phyloP scores from a whole-genome alignment of 1,140 invertebrate species.

The Himalopsyche phryganea region DNA sequence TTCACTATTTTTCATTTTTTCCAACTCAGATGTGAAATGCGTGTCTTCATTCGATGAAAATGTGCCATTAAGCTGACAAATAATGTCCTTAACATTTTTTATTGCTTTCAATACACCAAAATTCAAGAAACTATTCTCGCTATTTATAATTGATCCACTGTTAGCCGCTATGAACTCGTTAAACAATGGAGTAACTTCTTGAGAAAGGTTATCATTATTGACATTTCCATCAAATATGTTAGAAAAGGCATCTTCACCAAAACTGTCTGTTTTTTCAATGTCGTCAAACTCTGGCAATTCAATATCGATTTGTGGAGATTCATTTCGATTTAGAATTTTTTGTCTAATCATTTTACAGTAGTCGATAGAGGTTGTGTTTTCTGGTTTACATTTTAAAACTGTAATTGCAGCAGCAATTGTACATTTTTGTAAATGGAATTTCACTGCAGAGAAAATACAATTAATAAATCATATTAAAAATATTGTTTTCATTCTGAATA shows the following conservation, averaged over 20 bases:
- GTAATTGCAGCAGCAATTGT: conserved; percentile 12
- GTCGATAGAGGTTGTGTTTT: conserved; percentile 5
- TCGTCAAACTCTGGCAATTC: too few species aligned
- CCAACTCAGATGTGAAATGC: background rate
- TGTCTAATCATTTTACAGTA: conserved; percentile 18
- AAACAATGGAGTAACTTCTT: too few species aligned
- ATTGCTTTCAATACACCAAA: conserved; percentile 15
- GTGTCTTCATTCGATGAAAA: conserved; percentile 10
- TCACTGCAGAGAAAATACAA: conserved; percentile 13
- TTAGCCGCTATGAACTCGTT: too few species aligned
- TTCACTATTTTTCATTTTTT: background rate
- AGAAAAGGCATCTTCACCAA: too few species aligned
- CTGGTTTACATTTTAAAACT: conserved; percentile 27
- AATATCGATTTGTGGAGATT: background rate
- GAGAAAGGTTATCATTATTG: too few species aligned
- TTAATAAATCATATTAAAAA: too few species aligned
- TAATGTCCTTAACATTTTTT: conserved; percentile 13
- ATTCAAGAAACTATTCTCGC: background rate
- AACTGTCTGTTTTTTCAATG: too few species aligned
- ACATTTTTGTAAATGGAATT: conserved; percentile 10
- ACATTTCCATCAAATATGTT: too few species aligned
- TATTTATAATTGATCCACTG: too few species aligned
- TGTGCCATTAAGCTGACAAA: conserved; percentile 10
- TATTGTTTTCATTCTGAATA: too few species aligned
- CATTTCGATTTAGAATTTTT: conserved; percentile 4